A percentile compares a stretch with the other conserved stretches of the same genome.
Conservation (phyloP, 2,113 vertebrate species). For the Bufo gargarizans region DNA sequence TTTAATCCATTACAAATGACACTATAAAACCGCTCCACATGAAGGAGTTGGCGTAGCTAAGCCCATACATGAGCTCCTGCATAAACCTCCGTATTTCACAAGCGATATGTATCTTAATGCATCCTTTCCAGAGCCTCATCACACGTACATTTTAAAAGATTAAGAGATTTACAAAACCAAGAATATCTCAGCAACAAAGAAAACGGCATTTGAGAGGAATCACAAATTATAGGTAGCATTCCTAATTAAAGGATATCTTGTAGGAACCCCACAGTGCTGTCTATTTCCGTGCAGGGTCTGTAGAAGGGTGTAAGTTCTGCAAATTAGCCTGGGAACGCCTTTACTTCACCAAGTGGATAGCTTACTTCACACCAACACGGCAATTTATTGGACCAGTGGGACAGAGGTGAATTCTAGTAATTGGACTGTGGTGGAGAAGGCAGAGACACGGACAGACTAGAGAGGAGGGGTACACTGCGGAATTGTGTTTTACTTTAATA, state of each 20-base stretch:
- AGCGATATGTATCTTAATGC: neutral
- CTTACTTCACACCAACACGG: neutral
- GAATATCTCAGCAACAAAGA: neutral
- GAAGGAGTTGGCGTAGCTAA: neutral
- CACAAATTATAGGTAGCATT: slow-evolving; percentile 32
- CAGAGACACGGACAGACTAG: too few species aligned
- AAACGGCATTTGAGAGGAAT: neutral
- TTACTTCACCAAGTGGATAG: neutral
- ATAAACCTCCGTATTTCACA: neutral
- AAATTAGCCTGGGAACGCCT: slow-evolving; percentile 19
- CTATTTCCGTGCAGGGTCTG: slow-evolving; percentile 9
- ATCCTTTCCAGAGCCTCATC: neutral
- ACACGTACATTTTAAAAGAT: neutral
- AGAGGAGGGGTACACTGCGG: too few species aligned
- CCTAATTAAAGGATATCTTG: slow-evolving; percentile 18
- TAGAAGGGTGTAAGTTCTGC: neutral
- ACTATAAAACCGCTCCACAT: neutral
- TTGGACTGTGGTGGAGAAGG: too few species aligned
- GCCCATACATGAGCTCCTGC: neutral
- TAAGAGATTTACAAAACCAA: neutral
- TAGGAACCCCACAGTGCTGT: neutral
- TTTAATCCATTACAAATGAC: slow-evolving; percentile 27
- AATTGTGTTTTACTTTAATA: too few species aligned
- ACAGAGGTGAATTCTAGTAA: neutral
- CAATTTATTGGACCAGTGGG: neutral